A percentile compares a stretch with the other conserved stretches of the same genome.
phyloP scores from a whole-genome alignment of 2,888 invertebrate species.

The Aelia acuminata region DNA sequence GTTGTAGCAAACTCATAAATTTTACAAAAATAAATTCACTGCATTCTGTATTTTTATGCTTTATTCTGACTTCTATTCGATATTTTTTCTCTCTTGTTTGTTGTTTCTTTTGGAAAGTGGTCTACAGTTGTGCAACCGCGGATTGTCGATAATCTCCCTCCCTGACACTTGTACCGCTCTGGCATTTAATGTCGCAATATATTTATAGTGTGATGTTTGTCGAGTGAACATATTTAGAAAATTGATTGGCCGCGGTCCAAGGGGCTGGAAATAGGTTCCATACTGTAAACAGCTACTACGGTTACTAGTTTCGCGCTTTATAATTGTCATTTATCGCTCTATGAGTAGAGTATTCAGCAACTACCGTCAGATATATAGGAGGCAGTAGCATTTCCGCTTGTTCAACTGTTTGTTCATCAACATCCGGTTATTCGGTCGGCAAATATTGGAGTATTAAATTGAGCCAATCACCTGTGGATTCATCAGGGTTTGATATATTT shows the following conservation, averaged over 20 bases:
- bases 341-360: too few species aligned
- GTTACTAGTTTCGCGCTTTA: not conserved
- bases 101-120: too few species aligned
- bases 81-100: not conserved
- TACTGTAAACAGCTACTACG: not conserved
- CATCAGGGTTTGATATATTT: not conserved
- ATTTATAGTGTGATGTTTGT: conserved; percentile 35
- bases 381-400: not conserved
- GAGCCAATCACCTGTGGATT: not conserved
- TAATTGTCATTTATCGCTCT: not conserved
- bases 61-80: not conserved
- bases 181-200: not conserved
- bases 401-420: not conserved
- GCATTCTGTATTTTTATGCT: not conserved
- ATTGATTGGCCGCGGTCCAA: not conserved
- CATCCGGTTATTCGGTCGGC: not conserved
- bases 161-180: not conserved
- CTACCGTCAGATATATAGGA: not conserved
- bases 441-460: not conserved
- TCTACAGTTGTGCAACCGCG: not conserved
- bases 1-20: not conserved
- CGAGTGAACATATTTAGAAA: conserved; percentile 27
- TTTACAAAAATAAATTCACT: not conserved
- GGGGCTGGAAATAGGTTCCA: conserved; percentile 4
- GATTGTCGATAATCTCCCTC: not conserved